Evolutionary conservation across 2,888 invertebrate species (phyloP).

Genomic region (Nomada ferruginata): DNA sequence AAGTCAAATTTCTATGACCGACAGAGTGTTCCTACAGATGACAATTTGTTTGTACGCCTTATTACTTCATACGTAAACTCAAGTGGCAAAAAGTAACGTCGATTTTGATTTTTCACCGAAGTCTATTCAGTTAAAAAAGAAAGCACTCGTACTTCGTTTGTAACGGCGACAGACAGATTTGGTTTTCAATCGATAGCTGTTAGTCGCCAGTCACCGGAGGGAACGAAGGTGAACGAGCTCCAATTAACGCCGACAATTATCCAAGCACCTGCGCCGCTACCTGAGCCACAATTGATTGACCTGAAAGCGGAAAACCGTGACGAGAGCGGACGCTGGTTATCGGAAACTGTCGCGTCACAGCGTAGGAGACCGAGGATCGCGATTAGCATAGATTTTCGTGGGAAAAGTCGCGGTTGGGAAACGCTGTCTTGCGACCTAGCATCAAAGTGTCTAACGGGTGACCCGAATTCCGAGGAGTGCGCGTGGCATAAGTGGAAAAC

Average conservation of each 20-base stretch:
- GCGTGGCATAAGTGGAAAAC: constrained; percentile 24
- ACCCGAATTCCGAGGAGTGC: constrained; percentile 55
- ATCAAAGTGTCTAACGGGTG: constrained; percentile 59
- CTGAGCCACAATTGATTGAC: constrained; percentile 32
- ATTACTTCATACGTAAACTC: not conserved
- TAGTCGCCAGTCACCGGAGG: constrained; percentile 31
- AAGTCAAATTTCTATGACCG: no score
- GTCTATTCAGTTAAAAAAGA: not conserved
- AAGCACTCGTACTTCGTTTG: not conserved
- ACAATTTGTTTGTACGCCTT: no score
- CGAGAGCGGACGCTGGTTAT: constrained; percentile 5
- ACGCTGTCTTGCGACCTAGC: constrained; percentile 29
- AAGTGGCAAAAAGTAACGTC: not conserved
- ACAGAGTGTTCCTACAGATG: no score
- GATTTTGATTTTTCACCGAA: not conserved
- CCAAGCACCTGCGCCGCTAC: constrained; percentile 51
- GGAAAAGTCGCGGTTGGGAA: constrained; percentile 58
- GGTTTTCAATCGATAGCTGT: constrained; percentile 28
- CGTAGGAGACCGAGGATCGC: not conserved
- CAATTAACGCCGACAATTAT: constrained; percentile 66
- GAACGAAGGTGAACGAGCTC: constrained; percentile 62
- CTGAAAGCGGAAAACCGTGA: constrained; percentile 38
- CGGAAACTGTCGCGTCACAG: not conserved
- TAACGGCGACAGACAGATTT: constrained; percentile 21
- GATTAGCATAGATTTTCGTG: constrained; percentile 52